phyloP scores from a whole-genome alignment of 2,113 vertebrate species.

The Neoarius graeffei region DNA sequence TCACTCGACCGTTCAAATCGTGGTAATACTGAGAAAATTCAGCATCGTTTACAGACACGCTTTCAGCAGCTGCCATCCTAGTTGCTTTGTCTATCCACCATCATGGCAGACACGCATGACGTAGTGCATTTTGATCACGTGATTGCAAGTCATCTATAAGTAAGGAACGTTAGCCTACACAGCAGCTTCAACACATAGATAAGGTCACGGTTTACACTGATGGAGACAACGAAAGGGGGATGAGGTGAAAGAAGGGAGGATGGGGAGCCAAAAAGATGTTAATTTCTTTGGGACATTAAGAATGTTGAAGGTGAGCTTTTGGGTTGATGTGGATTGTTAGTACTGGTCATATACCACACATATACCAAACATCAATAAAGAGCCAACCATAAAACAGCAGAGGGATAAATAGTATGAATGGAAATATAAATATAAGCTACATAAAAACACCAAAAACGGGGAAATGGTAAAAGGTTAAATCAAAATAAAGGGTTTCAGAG shows the following conservation, averaged over 20 bases:
- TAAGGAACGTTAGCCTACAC: not conserved
- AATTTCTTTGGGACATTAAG: conserved; percentile 48
- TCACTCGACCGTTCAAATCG: too few relatives aligned
- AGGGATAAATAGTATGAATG: conserved; percentile 40
- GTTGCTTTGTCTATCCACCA: too few relatives aligned
- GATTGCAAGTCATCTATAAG: not conserved
- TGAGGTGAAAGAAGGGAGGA: conserved; percentile 29
- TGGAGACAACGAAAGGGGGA: conserved; percentile 8
- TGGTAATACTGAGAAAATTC: too few relatives aligned
- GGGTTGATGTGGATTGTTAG: conserved; percentile 44
- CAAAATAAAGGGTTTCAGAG: conserved; percentile 42
- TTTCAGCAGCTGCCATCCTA: too few relatives aligned
- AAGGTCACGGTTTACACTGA: conserved; percentile 29
- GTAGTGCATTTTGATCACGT: too few relatives aligned
- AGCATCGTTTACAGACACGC: too few relatives aligned
- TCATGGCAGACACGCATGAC: too few relatives aligned
- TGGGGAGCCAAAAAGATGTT: conserved; percentile 25
- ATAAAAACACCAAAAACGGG: conserved; percentile 28
- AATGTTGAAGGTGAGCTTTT: conserved; percentile 23
- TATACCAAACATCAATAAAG: conserved; percentile 24
- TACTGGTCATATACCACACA: conserved; percentile 43
- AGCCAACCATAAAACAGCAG: conserved; percentile 42
- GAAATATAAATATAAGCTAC: conserved; percentile 36
- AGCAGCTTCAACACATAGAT: conserved; percentile 25
- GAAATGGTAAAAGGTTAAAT: conserved; percentile 27